Conservation (phyloP, 2,113 vertebrate genomes). For the Prolemur simus region DNA sequence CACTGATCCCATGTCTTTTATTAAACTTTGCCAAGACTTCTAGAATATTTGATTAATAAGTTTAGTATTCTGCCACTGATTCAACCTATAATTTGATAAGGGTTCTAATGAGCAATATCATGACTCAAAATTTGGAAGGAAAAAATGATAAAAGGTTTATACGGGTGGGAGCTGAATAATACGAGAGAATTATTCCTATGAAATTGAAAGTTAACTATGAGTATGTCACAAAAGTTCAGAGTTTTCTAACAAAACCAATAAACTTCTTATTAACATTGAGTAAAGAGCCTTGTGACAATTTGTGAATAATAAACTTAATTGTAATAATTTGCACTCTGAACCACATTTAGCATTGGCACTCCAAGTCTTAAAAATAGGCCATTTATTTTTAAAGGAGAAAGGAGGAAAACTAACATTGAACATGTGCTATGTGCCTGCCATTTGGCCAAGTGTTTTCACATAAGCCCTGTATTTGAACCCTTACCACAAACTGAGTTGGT, state of each 20-base stretch:
- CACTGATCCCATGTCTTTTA: not conserved
- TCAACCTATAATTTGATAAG: not conserved
- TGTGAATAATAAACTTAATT: not conserved
- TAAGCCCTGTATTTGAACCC: not conserved
- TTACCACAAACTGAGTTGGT: not conserved
- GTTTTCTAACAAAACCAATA: not conserved
- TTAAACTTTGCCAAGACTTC: not conserved
- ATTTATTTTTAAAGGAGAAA: conserved; percentile 24
- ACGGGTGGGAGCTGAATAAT: not conserved
- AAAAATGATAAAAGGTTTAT: not conserved
- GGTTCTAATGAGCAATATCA: not conserved
- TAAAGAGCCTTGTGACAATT: not conserved
- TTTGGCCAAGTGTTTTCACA: conserved; percentile 38
- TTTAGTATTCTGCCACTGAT: not conserved
- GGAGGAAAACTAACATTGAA: not conserved
- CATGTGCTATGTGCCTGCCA: not conserved
- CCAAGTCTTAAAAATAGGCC: not conserved
- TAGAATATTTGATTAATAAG: conserved; percentile 5
- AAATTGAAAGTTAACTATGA: not conserved
- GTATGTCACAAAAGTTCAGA: not conserved
- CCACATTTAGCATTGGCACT: not conserved
- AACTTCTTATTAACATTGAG: not conserved
- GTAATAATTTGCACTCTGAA: not conserved
- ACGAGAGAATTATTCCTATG: not conserved
- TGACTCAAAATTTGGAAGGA: not conserved